Evolutionary conservation across 2,113 vertebrate genomes (phyloP), one percentile per base, ranked within the genome.

Genomic region (Pseudorhombus dupliciocellatus): DNA sequence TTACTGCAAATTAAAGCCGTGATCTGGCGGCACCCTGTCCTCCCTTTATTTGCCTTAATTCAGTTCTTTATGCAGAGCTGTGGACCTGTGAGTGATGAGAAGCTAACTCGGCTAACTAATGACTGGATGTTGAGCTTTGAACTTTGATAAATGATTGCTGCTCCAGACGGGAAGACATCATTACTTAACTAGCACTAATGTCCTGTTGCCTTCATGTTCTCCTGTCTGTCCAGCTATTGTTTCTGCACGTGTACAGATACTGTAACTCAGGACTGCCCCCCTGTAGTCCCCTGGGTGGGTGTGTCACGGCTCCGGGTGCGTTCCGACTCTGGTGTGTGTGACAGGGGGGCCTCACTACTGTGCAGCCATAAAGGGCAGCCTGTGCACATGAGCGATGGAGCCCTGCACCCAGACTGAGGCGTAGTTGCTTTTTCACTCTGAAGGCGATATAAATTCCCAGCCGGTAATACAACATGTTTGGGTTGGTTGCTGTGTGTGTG

Each of bases 381-480:
- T 68, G 69, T 77, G 70, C 74, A 69, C 58, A 62, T 60, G 75
- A 87, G 69, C 54, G 65, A 77, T 88, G 77, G 73, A 76, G 65
- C 67, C 62, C 72, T 66, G 65, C 18, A 7, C 61, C 66, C 75
- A 75, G 64, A 55, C 70, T 54, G 67, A 79, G 44, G 50, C 48
- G 28, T 21, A 50, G 60, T 68, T 78, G 56, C 70, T 81, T 72
- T 87, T 85, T 85, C 71, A 66, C 74, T 85, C 53, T 56, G 67
- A 87, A 77, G 71, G 70, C 44, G 48, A 83, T 77, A 81, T 88
- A 88, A 89, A 91, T 90, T 92, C 87, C 81, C 75, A 63, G 80
- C 70, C 66, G 16, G 42, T 83, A 88, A 86, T 86, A 84, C 85
- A 88, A 86, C 77, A 82, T 59, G 73, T 87, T 80, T 73, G 77